Conservation (phyloP, 2,113 vertebrate species). For the Maccullochella peelii region DNA sequence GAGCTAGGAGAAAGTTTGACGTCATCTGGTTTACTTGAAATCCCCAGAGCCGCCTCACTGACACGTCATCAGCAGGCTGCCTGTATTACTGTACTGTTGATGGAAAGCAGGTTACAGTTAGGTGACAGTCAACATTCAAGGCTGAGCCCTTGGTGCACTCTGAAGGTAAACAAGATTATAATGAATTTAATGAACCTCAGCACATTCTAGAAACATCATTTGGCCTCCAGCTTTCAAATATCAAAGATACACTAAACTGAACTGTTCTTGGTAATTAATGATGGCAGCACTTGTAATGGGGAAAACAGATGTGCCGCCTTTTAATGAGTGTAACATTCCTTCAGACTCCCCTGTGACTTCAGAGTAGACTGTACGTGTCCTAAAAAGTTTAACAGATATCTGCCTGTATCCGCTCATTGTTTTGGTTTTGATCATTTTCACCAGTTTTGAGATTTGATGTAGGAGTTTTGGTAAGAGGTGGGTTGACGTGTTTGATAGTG, state of each 20-base stretch:
- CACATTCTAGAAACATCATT: neutral
- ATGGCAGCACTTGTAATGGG: neutral
- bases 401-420: neutral
- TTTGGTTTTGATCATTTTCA: neutral
- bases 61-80: neutral
- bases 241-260: neutral
- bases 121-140: neutral
- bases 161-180: neutral
- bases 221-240: neutral
- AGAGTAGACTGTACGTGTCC: neutral
- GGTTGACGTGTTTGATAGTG: conserved; percentile 46
- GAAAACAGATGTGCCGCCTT: neutral
- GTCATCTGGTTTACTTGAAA: conserved; percentile 3
- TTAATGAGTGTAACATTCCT: neutral
- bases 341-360: conserved; percentile 8
- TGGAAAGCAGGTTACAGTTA: neutral
- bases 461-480: conserved; percentile 21
- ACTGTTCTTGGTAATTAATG: neutral
- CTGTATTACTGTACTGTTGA: neutral
- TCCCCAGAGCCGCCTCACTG: neutral
- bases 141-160: neutral
- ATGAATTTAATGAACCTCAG: neutral
- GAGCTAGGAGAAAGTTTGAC: neutral
- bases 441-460: neutral
- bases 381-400: neutral